Evolutionary conservation across 1,140 invertebrate species (phyloP), one percentile per base, ranked within the genome.

Genomic region (Lepidurus arcticus): DNA sequence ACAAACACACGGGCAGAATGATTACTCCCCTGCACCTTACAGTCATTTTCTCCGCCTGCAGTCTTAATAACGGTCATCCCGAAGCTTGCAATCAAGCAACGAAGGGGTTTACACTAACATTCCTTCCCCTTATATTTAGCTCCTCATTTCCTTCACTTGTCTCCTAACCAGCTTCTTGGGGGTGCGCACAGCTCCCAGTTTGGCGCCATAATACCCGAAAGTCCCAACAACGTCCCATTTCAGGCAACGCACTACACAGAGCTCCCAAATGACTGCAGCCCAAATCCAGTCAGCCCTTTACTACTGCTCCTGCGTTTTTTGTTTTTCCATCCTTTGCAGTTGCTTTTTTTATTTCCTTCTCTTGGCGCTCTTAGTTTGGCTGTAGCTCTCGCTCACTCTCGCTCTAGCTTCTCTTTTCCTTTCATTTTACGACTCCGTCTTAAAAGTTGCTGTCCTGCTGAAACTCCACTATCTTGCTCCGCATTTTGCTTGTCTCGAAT

Each of bases 391-490:
- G 2, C 53, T 21, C 53, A 7, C 53, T 13, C 53, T 65, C 53
- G 1, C 53, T 65, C 16, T 21, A 21, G 13, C 53, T 21, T 21
- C 45, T 47, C 45, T 11, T 16, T 65, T 21, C 7, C 21, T 1
- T 21, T 65, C 21, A n/a, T 4, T 65, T 65, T 65, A 65, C 53
- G 8, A 65, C 53, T 65, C 16, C 13, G 53, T 65, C 53, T 65
- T 65, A 9, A 65, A 13, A 65, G 53, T 65, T 13, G 13, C 9
- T 65, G 1, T 65, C 13, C 53, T 65, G 6, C 53, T 13, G 13
- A 65, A 65, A 65, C 53, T 65, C 53, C 53, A 65, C 21, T 65
- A n/a, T 65, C 53, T 65, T n/a, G 21, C 53, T 65, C n/a, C 13
- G 16, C 13, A 9, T 1, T 16, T 21, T 21, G 9, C 6, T 21